phyloP scores from a whole-genome alignment of 2,888 invertebrate genomes.

The Lathronympha strigana region DNA sequence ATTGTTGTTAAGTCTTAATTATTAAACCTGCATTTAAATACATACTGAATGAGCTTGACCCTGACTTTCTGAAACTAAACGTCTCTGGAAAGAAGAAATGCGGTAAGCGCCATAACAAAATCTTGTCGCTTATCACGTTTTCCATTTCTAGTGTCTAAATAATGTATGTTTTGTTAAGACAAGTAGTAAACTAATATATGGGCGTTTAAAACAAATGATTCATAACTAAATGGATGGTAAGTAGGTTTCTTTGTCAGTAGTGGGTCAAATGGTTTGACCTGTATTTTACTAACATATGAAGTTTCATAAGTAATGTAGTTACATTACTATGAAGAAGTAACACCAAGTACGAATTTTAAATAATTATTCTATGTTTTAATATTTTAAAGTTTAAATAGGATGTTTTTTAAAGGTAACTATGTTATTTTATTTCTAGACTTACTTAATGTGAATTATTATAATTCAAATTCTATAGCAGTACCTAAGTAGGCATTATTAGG shows the following conservation, averaged over 20 bases:
- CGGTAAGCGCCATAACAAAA: too few relatives aligned
- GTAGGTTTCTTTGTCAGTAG: constrained; percentile 9
- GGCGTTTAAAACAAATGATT: not conserved
- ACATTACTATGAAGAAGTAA: not conserved
- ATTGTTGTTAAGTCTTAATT: constrained; percentile 28
- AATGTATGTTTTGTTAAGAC: constrained; percentile 23
- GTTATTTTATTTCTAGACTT: too few relatives aligned
- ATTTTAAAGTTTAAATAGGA: too few relatives aligned
- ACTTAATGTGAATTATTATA: too few relatives aligned
- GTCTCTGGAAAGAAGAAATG: too few relatives aligned
- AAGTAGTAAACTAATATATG: constrained; percentile 7
- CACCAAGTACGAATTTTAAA: not conserved
- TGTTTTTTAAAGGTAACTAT: too few relatives aligned
- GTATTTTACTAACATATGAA: too few relatives aligned
- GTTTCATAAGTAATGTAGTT: not conserved
- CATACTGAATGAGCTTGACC: constrained; percentile 14
- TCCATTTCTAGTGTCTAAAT: too few relatives aligned
- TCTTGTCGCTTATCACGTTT: too few relatives aligned
- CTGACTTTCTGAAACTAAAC: constrained; percentile 30
- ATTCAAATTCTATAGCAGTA: too few relatives aligned
- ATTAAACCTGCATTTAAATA: constrained; percentile 27
- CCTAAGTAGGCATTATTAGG: too few relatives aligned
- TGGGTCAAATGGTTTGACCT: constrained; percentile 16
- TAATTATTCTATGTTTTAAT: too few relatives aligned
- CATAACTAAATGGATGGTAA: constrained; percentile 8